Base-by-base conservation (phyloP, 2,888 invertebrate species). In the Timema cristinae region DNA sequence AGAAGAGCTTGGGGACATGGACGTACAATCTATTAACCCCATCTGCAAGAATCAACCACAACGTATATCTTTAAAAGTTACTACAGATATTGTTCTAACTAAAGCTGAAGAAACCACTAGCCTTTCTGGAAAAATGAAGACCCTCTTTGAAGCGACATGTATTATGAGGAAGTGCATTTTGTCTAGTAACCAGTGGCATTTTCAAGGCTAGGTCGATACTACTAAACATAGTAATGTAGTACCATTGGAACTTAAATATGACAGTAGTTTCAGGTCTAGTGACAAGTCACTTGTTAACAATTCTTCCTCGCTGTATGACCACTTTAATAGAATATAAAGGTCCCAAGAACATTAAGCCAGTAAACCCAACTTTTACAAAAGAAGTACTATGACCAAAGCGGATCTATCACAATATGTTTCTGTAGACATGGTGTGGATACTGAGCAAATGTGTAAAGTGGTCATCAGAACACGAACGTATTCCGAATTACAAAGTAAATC, bases 311-410 rank as follows among this genome's bases (percentile, higher is more conserved):
- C 5, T 47, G 16, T 8, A 68, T 68, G 5, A 71, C 71, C n/a
- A 32, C 48, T 50, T 16, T 71, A 50, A 47, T 70, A 5, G 51
- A 48, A 32, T 70, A 66, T 10, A 16, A 47, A 47, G 66, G 50
- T 50, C 71, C 68, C 4, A 71, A 71, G 67, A 52, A 66, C 54
- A 66, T 67, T 11, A 68, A 71, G 15, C 71, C 67, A 50, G 13
- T 16, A 47, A 49, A 50, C 49, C 51, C 15, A 48, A 47, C 48
- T 32, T 47, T 59, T 59, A 54, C 68, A 32, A 54, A 69, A 15
- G 50, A 59, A 59, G 9, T 50, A 13, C 13, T 49, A 50, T 51
- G n/a, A 51, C 61, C 16, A 47, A 47, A 47, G 63, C 5, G 7
- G 61, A 47, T 32, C 50, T 61, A 11, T 32, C 70, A 48, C 13